Evolutionary conservation across 2,797 vertebrate species (phyloP), one percentile per base, ranked within the genome.

Genomic region (Austrolebias charrua): DNA sequence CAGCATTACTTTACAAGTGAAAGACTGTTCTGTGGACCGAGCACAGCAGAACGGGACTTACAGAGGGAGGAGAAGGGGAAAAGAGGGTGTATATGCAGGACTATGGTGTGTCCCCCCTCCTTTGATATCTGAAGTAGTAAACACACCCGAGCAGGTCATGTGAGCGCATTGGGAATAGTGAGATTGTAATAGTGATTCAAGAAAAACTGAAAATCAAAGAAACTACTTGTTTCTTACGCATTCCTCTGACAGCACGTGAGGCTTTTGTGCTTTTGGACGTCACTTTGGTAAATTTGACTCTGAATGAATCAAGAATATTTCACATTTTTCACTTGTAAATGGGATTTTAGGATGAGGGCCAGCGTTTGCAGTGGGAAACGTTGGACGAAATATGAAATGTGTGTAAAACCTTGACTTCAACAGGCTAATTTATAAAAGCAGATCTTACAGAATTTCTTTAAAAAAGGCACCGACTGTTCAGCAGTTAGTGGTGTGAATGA

Each of bases 41-140:
- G 56, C 46, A 28, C 52, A 76, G 64, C 18, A 7, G 63, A 60
- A 46, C 1, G 5, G 45, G 47, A 55, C 49, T 60, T 28, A 5
- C 5, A 60, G 68, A 66, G 48, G 64, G 66, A 68, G 63, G 62
- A 63, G 71, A 63, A 60, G 43, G 59, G 38, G 20, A 55, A 54
- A 51, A 69, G 75, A 52, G 81, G 75, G 80, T 71, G 81, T 75
- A 63, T 63, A 66, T 62, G 28, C 63, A 54, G 55, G 56, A 60
- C 84, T 68, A 75, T 71, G 50, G 57, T 51, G 49, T 1, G 49
- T 45, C 71, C 67, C 24, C 50, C 43, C 46, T 18, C 56, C 52
- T 45, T 57, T 18, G 20, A 33, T 55, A 42, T 72, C 63, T 31
- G 16, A 69, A 71, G 55, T 70, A 60, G 60, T 48, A 75, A 69